These are phyloP conservation scores for Latheticus oryzae DNA, from an alignment of 2,888 invertebrate genomes.

Conservation along the genomic window DNA sequence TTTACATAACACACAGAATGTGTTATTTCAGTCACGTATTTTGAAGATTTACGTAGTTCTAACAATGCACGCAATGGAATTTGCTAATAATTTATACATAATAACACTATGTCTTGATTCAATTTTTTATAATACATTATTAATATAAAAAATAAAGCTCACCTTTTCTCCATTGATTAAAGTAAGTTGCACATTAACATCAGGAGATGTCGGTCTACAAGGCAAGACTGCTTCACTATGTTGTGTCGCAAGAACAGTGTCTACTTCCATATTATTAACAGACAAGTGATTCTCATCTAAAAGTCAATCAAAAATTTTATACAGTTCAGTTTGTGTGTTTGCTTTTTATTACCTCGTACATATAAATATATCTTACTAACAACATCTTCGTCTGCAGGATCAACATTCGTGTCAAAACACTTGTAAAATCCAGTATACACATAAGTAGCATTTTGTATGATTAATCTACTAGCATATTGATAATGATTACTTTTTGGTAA, in stretches of 20 bases:
- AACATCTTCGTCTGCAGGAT: slow-evolving; percentile 58
- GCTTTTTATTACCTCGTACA: slow-evolving; percentile 67
- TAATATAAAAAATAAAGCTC: too few relatives aligned
- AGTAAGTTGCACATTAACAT: slow-evolving; percentile 66
- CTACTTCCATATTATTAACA: slow-evolving; percentile 58
- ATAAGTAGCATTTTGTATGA: slow-evolving; percentile 59
- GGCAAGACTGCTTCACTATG: slow-evolving; percentile 68
- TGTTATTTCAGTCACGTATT: too few relatives aligned
- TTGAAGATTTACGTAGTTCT: too few relatives aligned
- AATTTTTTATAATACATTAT: too few relatives aligned
- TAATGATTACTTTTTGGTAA: slow-evolving; percentile 43
- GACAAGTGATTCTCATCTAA: slow-evolving; percentile 67
- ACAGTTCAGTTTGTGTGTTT: background rate
- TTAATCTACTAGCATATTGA: slow-evolving; percentile 66
- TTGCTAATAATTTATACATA: too few relatives aligned
- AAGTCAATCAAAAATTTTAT: slow-evolving; percentile 48
- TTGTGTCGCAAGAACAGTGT: slow-evolving; percentile 58
- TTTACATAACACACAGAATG: too few relatives aligned
- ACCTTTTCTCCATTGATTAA: slow-evolving; percentile 28
- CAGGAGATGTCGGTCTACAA: slow-evolving; percentile 74
- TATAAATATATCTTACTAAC: slow-evolving; percentile 66
- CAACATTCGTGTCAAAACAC: slow-evolving; percentile 61
- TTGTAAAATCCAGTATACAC: slow-evolving; percentile 63
- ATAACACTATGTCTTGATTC: too few relatives aligned
- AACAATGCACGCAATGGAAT: too few relatives aligned